phyloP scores from a whole-genome alignment of 1,140 invertebrate species.

The Meloidogyne floridensis region DNA sequence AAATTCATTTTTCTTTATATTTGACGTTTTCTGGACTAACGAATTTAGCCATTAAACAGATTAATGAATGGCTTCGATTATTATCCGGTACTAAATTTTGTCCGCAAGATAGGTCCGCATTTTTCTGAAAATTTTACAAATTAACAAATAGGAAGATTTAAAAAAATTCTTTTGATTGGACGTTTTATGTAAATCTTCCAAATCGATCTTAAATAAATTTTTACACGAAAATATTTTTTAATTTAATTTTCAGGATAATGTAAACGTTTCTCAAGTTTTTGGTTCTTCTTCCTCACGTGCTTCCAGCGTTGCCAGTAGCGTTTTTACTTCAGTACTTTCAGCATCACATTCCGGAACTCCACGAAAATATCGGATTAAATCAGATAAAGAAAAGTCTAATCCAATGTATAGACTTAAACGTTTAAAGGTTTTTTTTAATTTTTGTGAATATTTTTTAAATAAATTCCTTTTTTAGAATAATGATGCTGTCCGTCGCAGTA shows the following conservation, averaged over 20 bases:
- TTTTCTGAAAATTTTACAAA: too few species aligned
- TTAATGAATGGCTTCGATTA: too few species aligned
- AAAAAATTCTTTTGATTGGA: too few species aligned
- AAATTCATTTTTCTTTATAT: too few species aligned
- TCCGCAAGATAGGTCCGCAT: too few species aligned
- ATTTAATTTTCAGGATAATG: neutral
- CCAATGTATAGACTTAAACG: conserved; percentile 44
- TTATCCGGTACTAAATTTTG: too few species aligned
- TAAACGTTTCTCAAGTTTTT: neutral
- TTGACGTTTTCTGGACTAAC: too few species aligned
- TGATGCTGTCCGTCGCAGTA: conserved; percentile 45
- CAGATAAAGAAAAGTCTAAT: conserved; percentile 43
- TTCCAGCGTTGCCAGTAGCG: conserved; percentile 25
- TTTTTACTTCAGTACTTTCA: conserved; percentile 9
- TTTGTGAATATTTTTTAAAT: neutral
- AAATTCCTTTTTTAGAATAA: conserved; percentile 38
- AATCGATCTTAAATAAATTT: neutral
- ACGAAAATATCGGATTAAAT: conserved; percentile 49
- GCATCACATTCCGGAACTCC: conserved; percentile 19
- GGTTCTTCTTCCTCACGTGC: conserved; percentile 13
- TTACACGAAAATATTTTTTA: neutral
- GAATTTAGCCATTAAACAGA: too few species aligned
- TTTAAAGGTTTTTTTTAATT: conserved; percentile 23
- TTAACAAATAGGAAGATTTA: too few species aligned
- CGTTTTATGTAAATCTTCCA: neutral